Conservation (phyloP, 2,113 vertebrate species). For the Crotalus viridis region DNA sequence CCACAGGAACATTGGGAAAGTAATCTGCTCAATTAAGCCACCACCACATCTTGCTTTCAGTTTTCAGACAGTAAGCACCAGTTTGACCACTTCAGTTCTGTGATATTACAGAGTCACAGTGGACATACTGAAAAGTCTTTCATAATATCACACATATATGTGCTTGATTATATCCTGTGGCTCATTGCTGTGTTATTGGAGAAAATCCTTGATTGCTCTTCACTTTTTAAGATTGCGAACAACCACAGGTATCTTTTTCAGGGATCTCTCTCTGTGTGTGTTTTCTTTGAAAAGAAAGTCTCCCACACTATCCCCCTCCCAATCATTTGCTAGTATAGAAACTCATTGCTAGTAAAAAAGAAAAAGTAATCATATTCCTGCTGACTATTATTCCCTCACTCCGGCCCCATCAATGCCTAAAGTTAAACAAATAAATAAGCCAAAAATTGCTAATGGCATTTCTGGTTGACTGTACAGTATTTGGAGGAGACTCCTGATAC, state of each 20-base stretch:
- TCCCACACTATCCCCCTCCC: rapidly evolving
- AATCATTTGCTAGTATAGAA: not conserved
- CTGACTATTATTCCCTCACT: not conserved
- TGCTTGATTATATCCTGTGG: not conserved
- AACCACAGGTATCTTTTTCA: not conserved
- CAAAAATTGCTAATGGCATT: not conserved
- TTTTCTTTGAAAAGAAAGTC: rapidly evolving
- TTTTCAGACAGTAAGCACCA: not conserved
- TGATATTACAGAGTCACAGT: conserved; percentile 19
- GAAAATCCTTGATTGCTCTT: not conserved
- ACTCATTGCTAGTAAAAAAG: not conserved
- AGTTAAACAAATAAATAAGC: not conserved
- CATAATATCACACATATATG: not conserved
- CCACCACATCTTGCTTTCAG: not conserved
- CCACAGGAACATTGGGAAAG: not conserved
- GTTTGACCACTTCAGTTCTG: not conserved
- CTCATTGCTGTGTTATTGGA: conserved; percentile 13
- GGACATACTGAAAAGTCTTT: not conserved
- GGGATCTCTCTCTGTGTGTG: not conserved
- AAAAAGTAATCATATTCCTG: not conserved
- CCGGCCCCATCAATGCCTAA: not conserved
- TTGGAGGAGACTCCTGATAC: not conserved
- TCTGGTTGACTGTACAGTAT: conserved; percentile 10
- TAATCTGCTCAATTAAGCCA: not conserved
- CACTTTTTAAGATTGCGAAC: not conserved